phyloP scores from a whole-genome alignment of 2,113 vertebrate genomes.

The Petrocephalus zakoni region DNA sequence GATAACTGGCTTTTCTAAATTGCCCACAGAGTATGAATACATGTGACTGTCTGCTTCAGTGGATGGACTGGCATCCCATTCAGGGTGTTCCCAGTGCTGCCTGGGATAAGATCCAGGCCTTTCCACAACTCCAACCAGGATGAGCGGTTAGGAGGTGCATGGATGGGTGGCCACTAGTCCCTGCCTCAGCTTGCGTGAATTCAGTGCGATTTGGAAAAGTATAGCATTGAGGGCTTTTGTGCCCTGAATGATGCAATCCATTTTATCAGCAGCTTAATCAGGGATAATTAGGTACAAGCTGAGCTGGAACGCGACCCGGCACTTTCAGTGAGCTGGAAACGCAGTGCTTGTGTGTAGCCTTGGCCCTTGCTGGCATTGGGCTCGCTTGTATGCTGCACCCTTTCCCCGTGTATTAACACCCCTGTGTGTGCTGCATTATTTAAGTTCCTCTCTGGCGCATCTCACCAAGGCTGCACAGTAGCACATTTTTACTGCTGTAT shows the following conservation, averaged over 20 bases:
- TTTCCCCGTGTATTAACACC: background rate
- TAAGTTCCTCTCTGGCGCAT: background rate
- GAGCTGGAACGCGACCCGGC: background rate
- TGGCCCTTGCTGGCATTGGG: background rate
- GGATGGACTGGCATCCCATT: background rate
- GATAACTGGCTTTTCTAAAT: background rate
- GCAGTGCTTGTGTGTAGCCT: background rate
- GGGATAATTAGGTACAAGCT: background rate
- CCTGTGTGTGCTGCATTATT: background rate
- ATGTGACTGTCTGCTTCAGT: background rate
- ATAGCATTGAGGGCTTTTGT: background rate
- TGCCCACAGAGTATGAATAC: background rate
- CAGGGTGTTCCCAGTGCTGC: background rate
- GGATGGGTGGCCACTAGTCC: background rate
- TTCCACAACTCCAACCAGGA: background rate
- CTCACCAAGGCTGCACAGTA: background rate
- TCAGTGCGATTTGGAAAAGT: background rate
- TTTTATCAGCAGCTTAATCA: constrained; percentile 5
- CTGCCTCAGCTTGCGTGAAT: background rate
- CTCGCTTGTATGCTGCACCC: background rate
- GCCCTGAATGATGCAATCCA: background rate
- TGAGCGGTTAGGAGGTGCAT: background rate
- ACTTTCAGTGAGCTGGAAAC: background rate
- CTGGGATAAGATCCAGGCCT: background rate
- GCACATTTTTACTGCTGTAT: background rate